Evolutionary conservation across 2,888 invertebrate genomes (phyloP), one percentile per base, ranked within the genome.

Genomic region (Pristionchus maxplancki): DNA sequence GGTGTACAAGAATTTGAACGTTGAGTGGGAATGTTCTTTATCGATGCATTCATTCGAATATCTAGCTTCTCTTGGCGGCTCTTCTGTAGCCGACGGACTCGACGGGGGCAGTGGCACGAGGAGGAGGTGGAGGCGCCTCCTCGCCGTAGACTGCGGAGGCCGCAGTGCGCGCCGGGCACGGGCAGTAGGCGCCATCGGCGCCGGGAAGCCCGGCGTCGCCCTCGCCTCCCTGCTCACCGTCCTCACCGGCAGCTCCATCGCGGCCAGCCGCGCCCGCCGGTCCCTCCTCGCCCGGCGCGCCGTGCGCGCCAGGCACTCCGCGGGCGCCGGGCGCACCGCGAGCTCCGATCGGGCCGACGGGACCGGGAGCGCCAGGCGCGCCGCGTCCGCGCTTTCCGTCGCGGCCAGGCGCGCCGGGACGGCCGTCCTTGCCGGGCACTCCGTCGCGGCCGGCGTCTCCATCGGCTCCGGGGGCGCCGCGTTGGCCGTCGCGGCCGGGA

Each of bases 171-270:
- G 62, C 58, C 8, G 88, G 88, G 83, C 88, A 88, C 28, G 88
- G 88, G 88, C 88, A 88, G 83, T 88, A 88, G 34, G 81, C 88
- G 44, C 78, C 88, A 37, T 88, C 88, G 67, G 64, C 58, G 8
- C 88, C 88, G 50, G 88, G 88, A 84, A 81, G 83, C n/a, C 88
- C 88, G 20, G 84, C 24, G 24, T 62, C 71, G 31, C 88, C 88
- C 44, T 48, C 84, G 31, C 11, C 71, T 0, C 83, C 83, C 11
- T 31, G 58, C 11, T 40, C 34, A 15, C 88, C 84, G 40, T 88
- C 88, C 28, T 31, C 71, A 11, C 88, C 88, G 15, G 84, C 3
- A 11, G 84, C 53, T 34, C 88, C 88, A 24, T 84, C 85, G 48
- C 58, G 67, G 17, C 88, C 88, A 44, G 58, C 31, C 0, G 37